Evolutionary conservation across 2,888 invertebrate species (phyloP).

Genomic region (Drosophila mettleri): DNA sequence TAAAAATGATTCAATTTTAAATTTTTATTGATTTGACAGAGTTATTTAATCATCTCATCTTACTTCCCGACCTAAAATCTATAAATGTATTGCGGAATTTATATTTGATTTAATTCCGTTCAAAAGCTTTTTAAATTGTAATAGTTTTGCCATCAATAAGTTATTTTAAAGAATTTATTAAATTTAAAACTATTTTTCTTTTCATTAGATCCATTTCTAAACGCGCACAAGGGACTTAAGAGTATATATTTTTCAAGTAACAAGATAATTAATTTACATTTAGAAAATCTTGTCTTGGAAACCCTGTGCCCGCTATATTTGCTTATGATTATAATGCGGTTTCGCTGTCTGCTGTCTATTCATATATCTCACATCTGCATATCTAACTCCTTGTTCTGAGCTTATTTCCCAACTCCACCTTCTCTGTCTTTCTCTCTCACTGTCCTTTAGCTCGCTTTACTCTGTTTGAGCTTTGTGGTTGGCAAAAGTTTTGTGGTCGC

Average conservation of each 20-base stretch:
- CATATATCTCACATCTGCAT: conserved; percentile 1
- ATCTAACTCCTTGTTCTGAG: too few species aligned
- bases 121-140: too few species aligned
- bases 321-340: conserved; percentile 55
- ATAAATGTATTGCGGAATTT: too few species aligned
- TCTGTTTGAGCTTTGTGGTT: conserved; percentile 55
- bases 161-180: background rate
- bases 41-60: too few species aligned
- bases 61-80: too few species aligned
- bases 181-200: too few species aligned
- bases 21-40: too few species aligned
- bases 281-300: conserved; percentile 3
- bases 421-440: background rate
- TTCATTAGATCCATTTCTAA: too few species aligned
- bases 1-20: too few species aligned
- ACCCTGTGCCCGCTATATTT: conserved; percentile 35
- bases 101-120: too few species aligned
- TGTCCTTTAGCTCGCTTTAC: background rate
- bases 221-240: background rate
- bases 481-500: conserved; percentile 66
- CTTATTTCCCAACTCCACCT: conserved; percentile 3
- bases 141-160: too few species aligned
- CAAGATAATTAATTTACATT: conserved; percentile 28
- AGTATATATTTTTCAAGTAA: background rate
- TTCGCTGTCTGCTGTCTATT: conserved; percentile 12